Conservation (phyloP, 2,113 vertebrate genomes). For the Piaya cayana region DNA sequence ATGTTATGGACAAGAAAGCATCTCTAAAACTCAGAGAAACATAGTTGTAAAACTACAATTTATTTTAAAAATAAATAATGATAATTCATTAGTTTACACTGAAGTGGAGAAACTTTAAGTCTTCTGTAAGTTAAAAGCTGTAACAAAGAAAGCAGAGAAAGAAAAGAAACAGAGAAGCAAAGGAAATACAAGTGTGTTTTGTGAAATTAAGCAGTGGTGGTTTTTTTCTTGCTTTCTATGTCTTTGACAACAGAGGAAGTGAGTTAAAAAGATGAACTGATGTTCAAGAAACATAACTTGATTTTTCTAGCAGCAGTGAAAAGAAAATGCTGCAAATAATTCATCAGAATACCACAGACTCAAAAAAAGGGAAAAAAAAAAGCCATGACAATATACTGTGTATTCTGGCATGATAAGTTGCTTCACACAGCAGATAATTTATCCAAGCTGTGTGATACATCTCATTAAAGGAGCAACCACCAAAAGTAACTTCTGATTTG, state of each 20-base stretch:
- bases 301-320: conserved; percentile 67
- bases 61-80: conserved; percentile 64
- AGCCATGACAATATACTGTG: conserved; percentile 69
- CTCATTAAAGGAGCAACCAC: conserved; percentile 70
- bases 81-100: conserved; percentile 62
- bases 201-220: conserved; percentile 57
- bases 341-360: conserved; percentile 67
- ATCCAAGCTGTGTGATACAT: conserved; percentile 65
- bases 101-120: conserved; percentile 57
- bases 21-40: conserved; percentile 42
- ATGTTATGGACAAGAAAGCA: background rate
- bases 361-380: conserved; percentile 50
- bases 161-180: conserved; percentile 55
- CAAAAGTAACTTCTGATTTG: conserved; percentile 73
- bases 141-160: conserved; percentile 55
- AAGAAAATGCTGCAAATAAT: conserved; percentile 72
- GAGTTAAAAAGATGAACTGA: conserved; percentile 65
- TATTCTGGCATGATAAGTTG: conserved; percentile 66
- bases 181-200: conserved; percentile 50
- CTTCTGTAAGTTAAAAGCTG: conserved; percentile 62
- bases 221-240: background rate
- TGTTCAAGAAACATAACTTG: conserved; percentile 65
- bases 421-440: conserved; percentile 66
- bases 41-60: conserved; percentile 37
- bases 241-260: conserved; percentile 48